Conservation (phyloP, 1,140 invertebrate species). For the Dufourea novaeangliae region DNA sequence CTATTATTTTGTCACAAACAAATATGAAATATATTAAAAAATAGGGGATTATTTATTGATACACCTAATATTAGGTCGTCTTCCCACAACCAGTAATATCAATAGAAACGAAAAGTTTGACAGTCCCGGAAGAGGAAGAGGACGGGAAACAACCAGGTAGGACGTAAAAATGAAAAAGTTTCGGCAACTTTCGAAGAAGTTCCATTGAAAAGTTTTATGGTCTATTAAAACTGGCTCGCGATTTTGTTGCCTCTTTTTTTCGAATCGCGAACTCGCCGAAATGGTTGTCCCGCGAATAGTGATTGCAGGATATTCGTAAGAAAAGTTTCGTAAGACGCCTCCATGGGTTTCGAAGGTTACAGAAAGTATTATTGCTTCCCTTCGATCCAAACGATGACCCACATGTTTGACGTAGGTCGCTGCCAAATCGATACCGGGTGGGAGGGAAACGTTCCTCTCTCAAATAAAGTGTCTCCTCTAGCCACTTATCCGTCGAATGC, state of each 20-base stretch:
- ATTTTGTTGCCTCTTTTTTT: background rate
- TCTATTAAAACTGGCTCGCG: slow-evolving; percentile 12
- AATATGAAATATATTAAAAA: no score
- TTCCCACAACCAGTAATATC: background rate
- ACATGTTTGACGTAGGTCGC: slow-evolving; percentile 52
- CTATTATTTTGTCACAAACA: no score
- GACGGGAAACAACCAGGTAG: background rate
- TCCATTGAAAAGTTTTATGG: slow-evolving; percentile 29
- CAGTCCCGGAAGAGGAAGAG: background rate
- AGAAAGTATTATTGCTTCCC: slow-evolving; percentile 25
- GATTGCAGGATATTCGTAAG: background rate
- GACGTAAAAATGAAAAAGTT: background rate
- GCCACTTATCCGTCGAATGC: background rate
- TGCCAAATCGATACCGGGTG: slow-evolving; percentile 57
- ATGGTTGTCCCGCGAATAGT: background rate
- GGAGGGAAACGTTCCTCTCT: slow-evolving; percentile 35
- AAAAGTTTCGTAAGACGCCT: background rate
- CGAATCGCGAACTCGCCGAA: background rate
- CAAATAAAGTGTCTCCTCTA: slow-evolving; percentile 28
- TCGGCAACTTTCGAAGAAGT: background rate
- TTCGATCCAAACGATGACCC: slow-evolving; percentile 58
- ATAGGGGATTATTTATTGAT: no score
- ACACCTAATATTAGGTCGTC: no score
- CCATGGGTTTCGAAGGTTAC: slow-evolving; percentile 19
- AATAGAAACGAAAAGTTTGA: background rate